Conservation (phyloP, 2,888 invertebrate genomes). For the Dryocosmus kuriphilus region DNA sequence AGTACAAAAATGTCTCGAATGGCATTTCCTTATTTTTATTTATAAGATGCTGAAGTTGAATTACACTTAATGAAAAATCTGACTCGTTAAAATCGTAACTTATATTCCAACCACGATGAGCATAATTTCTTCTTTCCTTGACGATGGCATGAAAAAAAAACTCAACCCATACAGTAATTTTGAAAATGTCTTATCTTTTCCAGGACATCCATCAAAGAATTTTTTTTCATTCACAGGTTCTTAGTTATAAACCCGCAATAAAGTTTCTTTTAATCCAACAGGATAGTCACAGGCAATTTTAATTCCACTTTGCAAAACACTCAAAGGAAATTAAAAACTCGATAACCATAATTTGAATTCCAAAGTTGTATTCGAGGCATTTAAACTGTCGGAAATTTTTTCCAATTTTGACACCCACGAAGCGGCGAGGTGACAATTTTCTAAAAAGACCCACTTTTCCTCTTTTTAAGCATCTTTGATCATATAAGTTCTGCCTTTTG, state of each 20-base stretch:
- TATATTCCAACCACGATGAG: constrained; percentile 82
- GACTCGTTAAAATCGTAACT: constrained; percentile 82
- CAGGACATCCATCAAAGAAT: constrained; percentile 80
- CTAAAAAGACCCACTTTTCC: constrained; percentile 83
- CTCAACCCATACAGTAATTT: constrained; percentile 81
- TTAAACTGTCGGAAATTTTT: constrained; percentile 79
- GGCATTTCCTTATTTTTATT: constrained; percentile 79
- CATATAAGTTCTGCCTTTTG: constrained; percentile 76
- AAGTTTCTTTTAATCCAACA: constrained; percentile 80
- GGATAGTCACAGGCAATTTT: constrained; percentile 83
- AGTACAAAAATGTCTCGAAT: constrained; percentile 80
- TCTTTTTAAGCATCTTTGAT: constrained; percentile 79
- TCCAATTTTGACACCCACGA: constrained; percentile 81
- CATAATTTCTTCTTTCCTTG: constrained; percentile 80
- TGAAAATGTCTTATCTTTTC: constrained; percentile 79
- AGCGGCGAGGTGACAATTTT: constrained; percentile 83
- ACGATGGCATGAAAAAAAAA: constrained; percentile 83
- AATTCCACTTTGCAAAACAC: constrained; percentile 82
- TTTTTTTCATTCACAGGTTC: constrained; percentile 80
- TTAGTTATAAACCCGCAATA: constrained; percentile 80
- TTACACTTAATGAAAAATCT: constrained; percentile 81
- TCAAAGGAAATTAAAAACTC: constrained; percentile 82
- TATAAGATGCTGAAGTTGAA: constrained; percentile 80
- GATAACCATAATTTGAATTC: constrained; percentile 84
- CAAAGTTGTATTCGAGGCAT: constrained; percentile 78